Evolutionary conservation across 1,140 invertebrate genomes (phyloP).

Genomic region (Diploscapter pachys): DNA sequence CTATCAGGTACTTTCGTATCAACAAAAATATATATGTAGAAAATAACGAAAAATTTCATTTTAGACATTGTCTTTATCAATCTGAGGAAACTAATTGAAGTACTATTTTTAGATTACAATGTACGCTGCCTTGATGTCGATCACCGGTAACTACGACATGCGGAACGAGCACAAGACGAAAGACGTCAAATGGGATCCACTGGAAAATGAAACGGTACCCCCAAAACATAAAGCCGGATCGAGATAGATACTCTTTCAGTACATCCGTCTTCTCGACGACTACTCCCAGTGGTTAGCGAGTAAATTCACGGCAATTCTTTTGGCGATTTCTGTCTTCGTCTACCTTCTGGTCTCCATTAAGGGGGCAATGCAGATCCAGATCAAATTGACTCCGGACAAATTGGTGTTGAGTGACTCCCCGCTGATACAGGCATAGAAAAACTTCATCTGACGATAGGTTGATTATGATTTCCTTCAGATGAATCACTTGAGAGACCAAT

Average conservation of each 20-base stretch:
- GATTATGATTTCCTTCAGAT: conserved; percentile 29
- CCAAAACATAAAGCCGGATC: no score
- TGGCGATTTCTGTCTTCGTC: conserved; percentile 44
- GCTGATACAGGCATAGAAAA: conserved; percentile 41
- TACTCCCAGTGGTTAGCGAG: conserved; percentile 33
- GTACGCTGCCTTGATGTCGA: conserved; percentile 40
- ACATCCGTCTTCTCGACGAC: conserved; percentile 13
- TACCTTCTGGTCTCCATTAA: conserved; percentile 52
- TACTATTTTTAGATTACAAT: conserved; percentile 38
- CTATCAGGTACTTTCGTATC: conserved; percentile 33
- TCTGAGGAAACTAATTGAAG: not conserved
- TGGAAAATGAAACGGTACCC: conserved; percentile 23
- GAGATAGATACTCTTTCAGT: conserved; percentile 23
- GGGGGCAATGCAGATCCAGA: conserved; percentile 47
- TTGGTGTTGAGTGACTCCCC: conserved; percentile 57
- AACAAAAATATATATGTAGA: no score
- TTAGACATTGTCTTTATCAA: not conserved
- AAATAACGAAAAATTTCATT: no score
- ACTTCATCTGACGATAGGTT: not conserved
- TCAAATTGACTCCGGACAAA: conserved; percentile 55
- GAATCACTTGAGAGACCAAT: conserved; percentile 43
- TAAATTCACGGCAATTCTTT: conserved; percentile 50
- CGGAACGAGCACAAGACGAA: conserved; percentile 21
- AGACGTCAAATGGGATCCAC: conserved; percentile 23
- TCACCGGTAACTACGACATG: conserved; percentile 36